Evolutionary conservation across 2,113 vertebrate species (phyloP).

Genomic region (Seriola rivoliana): DNA sequence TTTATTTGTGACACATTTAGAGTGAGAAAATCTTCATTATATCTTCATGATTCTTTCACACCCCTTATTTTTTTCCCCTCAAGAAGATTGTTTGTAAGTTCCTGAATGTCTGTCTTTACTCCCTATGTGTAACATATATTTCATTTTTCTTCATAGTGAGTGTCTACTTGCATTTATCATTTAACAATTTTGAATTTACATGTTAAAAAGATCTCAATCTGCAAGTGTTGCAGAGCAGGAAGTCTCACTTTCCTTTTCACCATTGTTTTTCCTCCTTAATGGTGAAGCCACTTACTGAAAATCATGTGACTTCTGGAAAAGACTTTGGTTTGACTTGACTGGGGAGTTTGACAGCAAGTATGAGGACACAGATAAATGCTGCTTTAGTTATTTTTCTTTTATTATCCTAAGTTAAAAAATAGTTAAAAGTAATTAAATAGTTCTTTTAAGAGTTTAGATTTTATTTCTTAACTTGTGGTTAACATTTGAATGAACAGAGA

Average conservation of each 20-base stretch:
- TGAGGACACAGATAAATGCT: not conserved
- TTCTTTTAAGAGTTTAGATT: not conserved
- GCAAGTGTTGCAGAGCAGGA: not conserved
- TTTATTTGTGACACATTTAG: too few species aligned
- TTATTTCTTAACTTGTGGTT: not conserved
- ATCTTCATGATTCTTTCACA: too few species aligned
- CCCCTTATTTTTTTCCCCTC: too few species aligned
- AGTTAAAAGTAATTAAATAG: not conserved
- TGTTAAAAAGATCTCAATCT: not conserved
- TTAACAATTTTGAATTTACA: not conserved
- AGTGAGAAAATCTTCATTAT: too few species aligned
- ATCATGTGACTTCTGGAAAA: conserved; percentile 51
- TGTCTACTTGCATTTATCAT: too few species aligned
- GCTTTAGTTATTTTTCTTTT: not conserved
- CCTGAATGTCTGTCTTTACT: too few species aligned
- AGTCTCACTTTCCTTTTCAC: not conserved
- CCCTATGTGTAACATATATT: too few species aligned
- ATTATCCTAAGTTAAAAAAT: not conserved
- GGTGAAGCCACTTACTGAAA: conserved; percentile 11
- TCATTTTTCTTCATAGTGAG: too few species aligned
- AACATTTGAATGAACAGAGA: not conserved
- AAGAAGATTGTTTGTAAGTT: too few species aligned
- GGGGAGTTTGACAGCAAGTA: conserved; percentile 28
- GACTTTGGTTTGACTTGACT: conserved; percentile 1
- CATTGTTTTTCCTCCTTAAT: not conserved